Evolutionary conservation across 2,888 invertebrate genomes (phyloP).

Genomic region (Tenthredo notha): DNA sequence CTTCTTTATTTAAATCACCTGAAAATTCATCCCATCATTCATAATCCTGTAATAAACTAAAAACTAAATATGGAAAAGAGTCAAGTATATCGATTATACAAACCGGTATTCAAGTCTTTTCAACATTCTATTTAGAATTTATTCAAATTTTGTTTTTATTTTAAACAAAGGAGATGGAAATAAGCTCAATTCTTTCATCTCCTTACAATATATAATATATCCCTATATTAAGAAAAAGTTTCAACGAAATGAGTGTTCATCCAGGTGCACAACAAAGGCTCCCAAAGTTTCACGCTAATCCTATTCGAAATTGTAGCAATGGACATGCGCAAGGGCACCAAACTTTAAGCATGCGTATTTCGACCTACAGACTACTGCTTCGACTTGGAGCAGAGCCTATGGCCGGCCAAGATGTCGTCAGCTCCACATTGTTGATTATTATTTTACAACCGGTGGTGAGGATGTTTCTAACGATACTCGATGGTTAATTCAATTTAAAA

Average conservation of each 20-base stretch:
- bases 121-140: not conserved
- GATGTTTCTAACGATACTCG: constrained; percentile 30
- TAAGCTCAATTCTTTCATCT: not conserved
- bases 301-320: constrained; percentile 31
- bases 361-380: not conserved
- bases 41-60: not conserved
- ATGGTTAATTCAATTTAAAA: constrained; percentile 52
- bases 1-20: not conserved
- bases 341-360: constrained; percentile 45
- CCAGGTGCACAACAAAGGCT: not conserved
- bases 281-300: not conserved
- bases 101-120: not conserved
- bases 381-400: constrained; percentile 20
- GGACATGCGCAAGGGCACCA: constrained; percentile 38
- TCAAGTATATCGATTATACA: not conserved
- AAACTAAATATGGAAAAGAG: not conserved
- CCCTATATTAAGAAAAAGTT: not conserved
- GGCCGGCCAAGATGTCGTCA: constrained; percentile 50
- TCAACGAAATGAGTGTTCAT: not conserved
- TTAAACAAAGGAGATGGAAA: not conserved
- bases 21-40: not conserved
- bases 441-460: constrained; percentile 25
- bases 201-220: not conserved
- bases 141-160: not conserved
- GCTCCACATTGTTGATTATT: constrained; percentile 59